Percentiles rank a stretch among this genome's conserved stretches.
phyloP scores from a whole-genome alignment of 2,888 invertebrate species.

The Cryptocephalus moraei region DNA sequence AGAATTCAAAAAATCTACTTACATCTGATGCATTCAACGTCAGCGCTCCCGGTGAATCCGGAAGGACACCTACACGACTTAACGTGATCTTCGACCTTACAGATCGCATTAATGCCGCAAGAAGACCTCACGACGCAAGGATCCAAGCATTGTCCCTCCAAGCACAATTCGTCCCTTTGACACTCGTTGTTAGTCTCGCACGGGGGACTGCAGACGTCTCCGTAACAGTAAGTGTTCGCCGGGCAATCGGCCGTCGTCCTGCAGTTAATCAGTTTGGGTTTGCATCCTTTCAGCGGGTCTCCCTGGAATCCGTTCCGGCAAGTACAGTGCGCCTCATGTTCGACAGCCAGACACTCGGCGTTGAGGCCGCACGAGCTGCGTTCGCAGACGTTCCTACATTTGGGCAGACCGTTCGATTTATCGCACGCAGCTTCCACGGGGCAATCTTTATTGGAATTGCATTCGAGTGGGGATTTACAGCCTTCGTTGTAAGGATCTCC shows the following conservation, averaged over 20 bases:
- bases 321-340: constrained; percentile 68
- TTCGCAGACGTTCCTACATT: constrained; percentile 78
- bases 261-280: constrained; percentile 64
- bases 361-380: constrained; percentile 69
- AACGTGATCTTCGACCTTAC: constrained; percentile 58
- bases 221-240: constrained; percentile 71
- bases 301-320: constrained; percentile 73
- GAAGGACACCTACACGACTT: constrained; percentile 75
- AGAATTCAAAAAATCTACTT: constrained; percentile 28
- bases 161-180: constrained; percentile 65
- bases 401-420: constrained; percentile 58
- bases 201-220: constrained; percentile 67
- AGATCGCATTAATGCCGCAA: constrained; percentile 78
- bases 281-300: constrained; percentile 67
- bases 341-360: constrained; percentile 67
- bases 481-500: constrained; percentile 81
- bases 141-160: constrained; percentile 71
- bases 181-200: constrained; percentile 76
- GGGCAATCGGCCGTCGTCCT: constrained; percentile 63
- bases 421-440: constrained; percentile 70
- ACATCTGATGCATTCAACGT: constrained; percentile 77
- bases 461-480: constrained; percentile 73
- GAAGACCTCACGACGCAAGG: constrained; percentile 66
- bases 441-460: constrained; percentile 68
- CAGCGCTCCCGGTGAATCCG: constrained; percentile 77